Conservation (phyloP, 1,140 invertebrate species). For the Mactra quadrangularis region DNA sequence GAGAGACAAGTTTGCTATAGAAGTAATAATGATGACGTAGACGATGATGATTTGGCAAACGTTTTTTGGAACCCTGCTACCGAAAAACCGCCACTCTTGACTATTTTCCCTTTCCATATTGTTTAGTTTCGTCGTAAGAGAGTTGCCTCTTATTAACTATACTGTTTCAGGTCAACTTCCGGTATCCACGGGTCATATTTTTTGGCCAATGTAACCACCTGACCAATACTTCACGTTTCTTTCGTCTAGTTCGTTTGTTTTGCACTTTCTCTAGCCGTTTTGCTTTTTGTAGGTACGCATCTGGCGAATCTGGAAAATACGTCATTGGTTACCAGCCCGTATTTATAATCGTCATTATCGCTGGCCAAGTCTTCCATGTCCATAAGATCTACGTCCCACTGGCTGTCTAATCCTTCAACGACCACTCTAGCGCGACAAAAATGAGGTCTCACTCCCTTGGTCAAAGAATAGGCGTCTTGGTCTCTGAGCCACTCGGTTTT, state of each 20-base stretch:
- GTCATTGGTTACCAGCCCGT: conserved; percentile 1
- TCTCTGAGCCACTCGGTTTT: conserved; percentile 36
- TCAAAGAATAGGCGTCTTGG: conserved; percentile 44
- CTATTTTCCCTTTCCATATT: neutral
- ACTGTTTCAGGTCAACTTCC: conserved; percentile 1
- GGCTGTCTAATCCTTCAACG: conserved; percentile 5
- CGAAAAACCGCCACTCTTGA: conserved; percentile 27
- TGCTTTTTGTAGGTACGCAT: conserved; percentile 17
- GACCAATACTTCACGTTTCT: conserved; percentile 25
- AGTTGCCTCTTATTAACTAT: neutral
- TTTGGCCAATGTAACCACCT: conserved; percentile 38
- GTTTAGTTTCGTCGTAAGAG: no score
- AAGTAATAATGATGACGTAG: conserved; percentile 34
- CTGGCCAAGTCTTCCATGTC: neutral
- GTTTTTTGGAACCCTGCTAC: conserved; percentile 12
- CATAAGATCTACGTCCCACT: conserved; percentile 31
- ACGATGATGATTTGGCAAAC: conserved; percentile 34
- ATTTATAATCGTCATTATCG: conserved; percentile 4
- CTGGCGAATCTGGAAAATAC: conserved; percentile 1
- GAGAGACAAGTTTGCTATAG: conserved; percentile 20
- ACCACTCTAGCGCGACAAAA: neutral
- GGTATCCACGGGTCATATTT: conserved; percentile 42
- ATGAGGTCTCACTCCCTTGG: conserved; percentile 9
- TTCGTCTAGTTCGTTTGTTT: neutral
- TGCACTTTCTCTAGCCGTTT: conserved; percentile 18